Base-by-base conservation (phyloP, 2,888 invertebrate genomes). In the Sesia apiformis region DNA sequence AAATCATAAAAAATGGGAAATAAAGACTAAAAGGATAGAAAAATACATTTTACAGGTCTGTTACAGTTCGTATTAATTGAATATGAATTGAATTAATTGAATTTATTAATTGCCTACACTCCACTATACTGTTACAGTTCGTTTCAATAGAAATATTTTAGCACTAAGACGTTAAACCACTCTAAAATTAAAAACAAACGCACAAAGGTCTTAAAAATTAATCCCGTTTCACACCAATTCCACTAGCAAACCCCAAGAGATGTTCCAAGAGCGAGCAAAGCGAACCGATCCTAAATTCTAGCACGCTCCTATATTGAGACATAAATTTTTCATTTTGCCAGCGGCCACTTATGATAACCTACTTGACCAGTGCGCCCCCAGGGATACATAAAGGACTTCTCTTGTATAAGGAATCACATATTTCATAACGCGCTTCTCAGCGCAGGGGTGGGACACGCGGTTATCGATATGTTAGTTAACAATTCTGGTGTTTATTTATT, bases 301-400 rank as follows among this genome's bases (percentile, higher is more conserved):
- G 68, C 74, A 65, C 70, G 66, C 62, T 69, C 66, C 69, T 79
- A 84, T 87, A 88, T 88, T 89, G 87, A 88, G 89, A 88, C 88
- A 88, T 89, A 87, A 87, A 89, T 89, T 86, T 89, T 89, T 89
- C 88, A 89, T 89, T 81, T 68, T 74, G 84, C 88, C 78, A 69
- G 72, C 76, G 84, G 87, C 77, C 81, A 78, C 78, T 80, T 78
- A 79, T 87, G 88, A 88, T 88, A 88, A 86, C 88, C 84, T 76
- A 82, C 88, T 88, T 87, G 88, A 87, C 87, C 87, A 82, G 78
- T 69, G 70, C 66, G 58, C 86, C 89, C 81, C 88, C 40, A 42
- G 86, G 84, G 89, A 84, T 85, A 72, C 88, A 89, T 89, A 89
- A 88, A 89, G 80, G 88, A 89, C 88, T 85, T 85, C 84, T 79